Evolutionary conservation across 2,888 invertebrate species (phyloP), one percentile per base, ranked within the genome.

Genomic region (Lottia scabra): DNA sequence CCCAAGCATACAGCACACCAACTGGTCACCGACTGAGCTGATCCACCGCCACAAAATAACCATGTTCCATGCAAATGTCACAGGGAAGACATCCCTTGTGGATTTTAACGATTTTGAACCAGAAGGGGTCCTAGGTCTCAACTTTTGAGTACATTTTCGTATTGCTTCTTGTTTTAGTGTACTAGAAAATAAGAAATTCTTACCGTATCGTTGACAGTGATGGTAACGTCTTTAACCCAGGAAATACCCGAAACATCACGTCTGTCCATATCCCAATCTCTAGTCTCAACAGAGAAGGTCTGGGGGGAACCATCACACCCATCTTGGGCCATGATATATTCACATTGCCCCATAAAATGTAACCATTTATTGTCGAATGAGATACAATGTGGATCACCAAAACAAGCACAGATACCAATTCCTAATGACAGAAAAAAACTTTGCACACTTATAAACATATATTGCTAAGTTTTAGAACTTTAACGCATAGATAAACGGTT

Each of bases 341-440:
- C 77, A 75, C 88, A 88, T 3, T 68, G 67, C 3, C 87, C 87
- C 75, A 87, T 86, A 80, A 78, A 85, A 74, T 83, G 79, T 15
- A 82, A 64, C 73, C 78, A 75, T n/a, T 70, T 71, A 0, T 79
- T 68, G 74, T 88, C 88, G 46, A 79, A 85, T 0, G 83, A 80
- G 10, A 77, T 27, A 71, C 87, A 87, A 73, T 88, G 88, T 6
- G 88, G 87, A 64, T 88, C 88, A 4, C 88, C 88, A 73, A 85
- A 87, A 74, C 86, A 87, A 1, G 79, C 62, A 70, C 88, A 88
- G 38, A 77, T 68, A 10, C 83, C 86, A 26, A 84, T 38, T 44
- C 82, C 87, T 86, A 75, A 5, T 38, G 38, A 38, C 38, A 38
- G 3, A 38, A 38, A 38, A 30, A 30, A 30, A 30, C 2, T 30